Conservation (phyloP, 2,797 vertebrate genomes). For the Sebastes flavidus region DNA sequence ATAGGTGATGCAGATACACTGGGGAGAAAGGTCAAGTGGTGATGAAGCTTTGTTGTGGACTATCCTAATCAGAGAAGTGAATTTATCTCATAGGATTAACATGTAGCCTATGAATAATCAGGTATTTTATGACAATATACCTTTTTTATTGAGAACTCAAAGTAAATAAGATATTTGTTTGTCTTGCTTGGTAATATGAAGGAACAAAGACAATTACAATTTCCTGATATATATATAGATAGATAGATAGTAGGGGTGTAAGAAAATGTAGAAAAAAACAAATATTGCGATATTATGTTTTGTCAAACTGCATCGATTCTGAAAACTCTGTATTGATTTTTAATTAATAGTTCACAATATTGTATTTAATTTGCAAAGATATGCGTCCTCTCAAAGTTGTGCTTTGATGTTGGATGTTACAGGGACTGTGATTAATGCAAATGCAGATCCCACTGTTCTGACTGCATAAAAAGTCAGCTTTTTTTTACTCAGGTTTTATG, state of each 20-base stretch:
- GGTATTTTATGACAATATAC: background rate
- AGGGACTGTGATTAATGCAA: too few species aligned
- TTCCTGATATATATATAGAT: background rate
- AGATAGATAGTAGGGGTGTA: background rate
- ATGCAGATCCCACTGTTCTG: too few species aligned
- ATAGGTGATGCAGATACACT: slow-evolving; percentile 28
- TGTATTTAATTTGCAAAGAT: too few species aligned
- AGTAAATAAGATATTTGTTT: background rate
- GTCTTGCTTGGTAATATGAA: background rate
- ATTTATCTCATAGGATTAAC: background rate
- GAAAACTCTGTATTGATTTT: too few species aligned
- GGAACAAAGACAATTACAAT: background rate
- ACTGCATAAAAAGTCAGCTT: too few species aligned
- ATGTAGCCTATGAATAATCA: background rate
- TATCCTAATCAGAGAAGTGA: background rate
- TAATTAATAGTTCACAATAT: too few species aligned
- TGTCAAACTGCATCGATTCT: too few species aligned
- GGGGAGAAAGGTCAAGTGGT: background rate
- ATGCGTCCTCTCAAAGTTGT: too few species aligned
- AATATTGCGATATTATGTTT: too few species aligned
- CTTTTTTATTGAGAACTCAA: background rate
- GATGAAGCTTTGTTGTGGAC: background rate
- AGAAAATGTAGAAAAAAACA: too few species aligned
- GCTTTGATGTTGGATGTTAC: too few species aligned
- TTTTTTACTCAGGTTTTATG: too few species aligned